Base-by-base conservation (phyloP, 2,113 vertebrate species). In the Orientallactaga bullata region DNA sequence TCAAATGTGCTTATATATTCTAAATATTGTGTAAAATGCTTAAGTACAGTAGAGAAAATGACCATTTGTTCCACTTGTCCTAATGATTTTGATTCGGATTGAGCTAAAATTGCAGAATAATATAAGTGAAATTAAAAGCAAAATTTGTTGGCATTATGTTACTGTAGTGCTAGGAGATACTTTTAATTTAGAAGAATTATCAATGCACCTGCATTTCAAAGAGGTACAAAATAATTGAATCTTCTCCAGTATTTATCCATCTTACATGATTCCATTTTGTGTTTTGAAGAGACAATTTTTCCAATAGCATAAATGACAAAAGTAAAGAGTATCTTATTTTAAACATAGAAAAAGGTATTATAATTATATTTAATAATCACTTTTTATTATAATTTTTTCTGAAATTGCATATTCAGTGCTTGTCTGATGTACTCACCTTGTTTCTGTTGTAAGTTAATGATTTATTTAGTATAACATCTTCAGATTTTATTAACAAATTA, bases 81-180 rank as follows among this genome's bases (percentile, higher is more conserved):
- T 60, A 35, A 76, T 92, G 63, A 35, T 85, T 97, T 96, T 94
- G 85, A 90, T 93, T 95, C 55, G 84, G 13, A 86, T 5, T 30
- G 79, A 96, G 37, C 24, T 93, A 78, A 94, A 97, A 96, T 73
- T 90, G 18, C 28, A 86, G 91, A 97, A 80, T 88, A 88, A 94
- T 91, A 92, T 93, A 93, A 88, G n/a, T 84, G 91, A 87, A 95
- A 63, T 58, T 71, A 69, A 96, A 97, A 93, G 82, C 72, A 93
- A 92, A 85, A 96, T 96, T 97, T 97, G 82, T 92, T 77, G 78
- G 60, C 42, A 94, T 95, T 97, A 81, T 91, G 60, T 95, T 95
- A 78, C 60, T 37, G 91, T 73, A 82, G 35, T 94, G 24, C 84
- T 63, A 69, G 92, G 73, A 91, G 93, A 35, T 47, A 87, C 47